Percentiles rank a stretch among this genome's conserved stretches.
These are phyloP conservation scores for Thymelicus lineola DNA, from an alignment of 2,888 invertebrate species.

Conservation along the genomic window DNA sequence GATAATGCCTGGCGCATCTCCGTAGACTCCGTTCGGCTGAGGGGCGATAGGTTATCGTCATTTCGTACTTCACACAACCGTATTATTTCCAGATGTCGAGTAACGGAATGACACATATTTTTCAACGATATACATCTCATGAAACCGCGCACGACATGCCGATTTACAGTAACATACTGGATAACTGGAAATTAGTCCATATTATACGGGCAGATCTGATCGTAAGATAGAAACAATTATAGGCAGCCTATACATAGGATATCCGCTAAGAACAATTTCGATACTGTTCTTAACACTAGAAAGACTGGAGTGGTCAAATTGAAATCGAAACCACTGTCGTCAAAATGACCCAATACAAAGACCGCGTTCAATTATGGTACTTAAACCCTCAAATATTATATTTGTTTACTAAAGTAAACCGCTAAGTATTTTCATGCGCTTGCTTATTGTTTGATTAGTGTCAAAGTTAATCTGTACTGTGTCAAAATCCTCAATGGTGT, in stretches of 20 bases:
- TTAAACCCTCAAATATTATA: too few species aligned
- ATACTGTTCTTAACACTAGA: too few species aligned
- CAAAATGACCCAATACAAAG: too few species aligned
- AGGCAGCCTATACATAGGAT: neutral
- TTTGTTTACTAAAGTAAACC: too few species aligned
- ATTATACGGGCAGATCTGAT: slow-evolving; percentile 50
- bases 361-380: too few species aligned
- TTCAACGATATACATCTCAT: slow-evolving; percentile 72
- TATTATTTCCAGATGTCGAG: slow-evolving; percentile 64
- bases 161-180: slow-evolving; percentile 70
- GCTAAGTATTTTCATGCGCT: too few species aligned
- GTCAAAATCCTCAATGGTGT: too few species aligned
- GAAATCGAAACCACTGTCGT: too few species aligned
- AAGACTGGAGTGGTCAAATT: too few species aligned
- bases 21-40: slow-evolving; percentile 55
- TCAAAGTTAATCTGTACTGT: too few species aligned
- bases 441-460: too few species aligned
- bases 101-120: slow-evolving; percentile 78
- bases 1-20: slow-evolving; percentile 77
- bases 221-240: neutral
- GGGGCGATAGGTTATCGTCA: slow-evolving; percentile 78
- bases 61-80: slow-evolving; percentile 69
- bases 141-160: slow-evolving; percentile 66
- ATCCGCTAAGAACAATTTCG: neutral
- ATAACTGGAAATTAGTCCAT: slow-evolving; percentile 64